Conservation (phyloP, 2,888 invertebrate genomes). For the Oligia latruncula region DNA sequence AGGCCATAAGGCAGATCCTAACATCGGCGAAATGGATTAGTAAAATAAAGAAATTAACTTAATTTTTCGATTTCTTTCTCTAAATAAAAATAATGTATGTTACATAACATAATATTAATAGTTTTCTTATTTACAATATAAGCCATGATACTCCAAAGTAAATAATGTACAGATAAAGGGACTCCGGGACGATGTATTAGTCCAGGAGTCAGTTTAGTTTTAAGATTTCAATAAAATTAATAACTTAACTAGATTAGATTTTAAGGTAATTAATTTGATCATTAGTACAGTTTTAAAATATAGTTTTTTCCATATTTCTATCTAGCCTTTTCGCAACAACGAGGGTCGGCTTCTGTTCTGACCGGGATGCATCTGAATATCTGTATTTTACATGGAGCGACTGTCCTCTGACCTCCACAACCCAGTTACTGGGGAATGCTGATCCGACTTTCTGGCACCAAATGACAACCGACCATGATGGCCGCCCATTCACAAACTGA, state of each 20-base stretch:
- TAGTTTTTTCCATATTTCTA: not conserved
- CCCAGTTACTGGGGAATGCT: not conserved
- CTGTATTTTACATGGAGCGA: not conserved
- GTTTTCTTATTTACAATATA: conserved; percentile 39
- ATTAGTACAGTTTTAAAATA: conserved; percentile 17
- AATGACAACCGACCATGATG: too few relatives aligned
- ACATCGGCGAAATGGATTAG: not conserved
- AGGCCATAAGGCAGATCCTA: not conserved
- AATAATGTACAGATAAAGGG: conserved; percentile 34
- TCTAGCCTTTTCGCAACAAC: not conserved
- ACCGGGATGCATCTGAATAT: not conserved
- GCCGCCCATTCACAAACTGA: not conserved
- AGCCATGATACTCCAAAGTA: conserved; percentile 20
- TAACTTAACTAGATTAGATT: not conserved
- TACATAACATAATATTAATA: conserved; percentile 5
- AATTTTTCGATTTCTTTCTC: not conserved
- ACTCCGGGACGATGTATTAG: not conserved
- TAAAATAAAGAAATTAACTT: conserved; percentile 14
- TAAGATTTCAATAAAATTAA: conserved; percentile 29
- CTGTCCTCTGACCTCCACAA: not conserved
- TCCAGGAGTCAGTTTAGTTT: not conserved
- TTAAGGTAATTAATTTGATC: conserved; percentile 28
- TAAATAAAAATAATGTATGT: not conserved
- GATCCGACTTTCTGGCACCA: not conserved
- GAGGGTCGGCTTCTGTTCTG: not conserved